phyloP scores from a whole-genome alignment of 2,113 vertebrate species.

The Felis chaus region DNA sequence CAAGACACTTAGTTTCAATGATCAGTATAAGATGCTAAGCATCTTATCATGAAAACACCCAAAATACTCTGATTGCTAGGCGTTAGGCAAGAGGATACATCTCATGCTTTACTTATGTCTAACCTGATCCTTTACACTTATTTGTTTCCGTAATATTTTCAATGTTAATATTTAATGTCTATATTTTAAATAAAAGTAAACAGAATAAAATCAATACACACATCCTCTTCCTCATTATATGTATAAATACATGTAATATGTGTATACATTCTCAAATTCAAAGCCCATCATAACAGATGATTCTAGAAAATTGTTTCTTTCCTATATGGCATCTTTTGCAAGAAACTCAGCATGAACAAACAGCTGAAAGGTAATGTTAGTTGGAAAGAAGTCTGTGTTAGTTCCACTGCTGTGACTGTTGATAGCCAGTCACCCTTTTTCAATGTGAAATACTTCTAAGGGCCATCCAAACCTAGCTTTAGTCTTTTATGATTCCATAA shows the following conservation, averaged over 20 bases:
- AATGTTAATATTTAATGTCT: background rate
- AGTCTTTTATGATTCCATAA: background rate
- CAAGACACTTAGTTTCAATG: background rate
- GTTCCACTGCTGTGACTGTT: background rate
- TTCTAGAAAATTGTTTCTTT: background rate
- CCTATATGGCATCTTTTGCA: background rate
- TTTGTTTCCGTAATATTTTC: constrained; percentile 12
- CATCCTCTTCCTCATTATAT: background rate
- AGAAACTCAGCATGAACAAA: background rate
- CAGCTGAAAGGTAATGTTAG: background rate
- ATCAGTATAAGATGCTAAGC: background rate
- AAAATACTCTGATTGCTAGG: background rate
- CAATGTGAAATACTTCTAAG: background rate
- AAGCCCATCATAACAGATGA: background rate
- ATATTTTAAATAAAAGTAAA: background rate
- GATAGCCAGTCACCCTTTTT: background rate
- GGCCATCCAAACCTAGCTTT: background rate
- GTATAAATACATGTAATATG: background rate
- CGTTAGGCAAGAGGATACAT: background rate
- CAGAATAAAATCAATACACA: background rate
- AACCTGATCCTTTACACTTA: background rate
- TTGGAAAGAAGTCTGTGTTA: background rate
- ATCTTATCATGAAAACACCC: background rate
- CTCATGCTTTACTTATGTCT: background rate
- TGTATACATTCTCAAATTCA: background rate